Base-by-base conservation (phyloP, 2,797 vertebrate genomes). In the Simalia tracyae region DNA sequence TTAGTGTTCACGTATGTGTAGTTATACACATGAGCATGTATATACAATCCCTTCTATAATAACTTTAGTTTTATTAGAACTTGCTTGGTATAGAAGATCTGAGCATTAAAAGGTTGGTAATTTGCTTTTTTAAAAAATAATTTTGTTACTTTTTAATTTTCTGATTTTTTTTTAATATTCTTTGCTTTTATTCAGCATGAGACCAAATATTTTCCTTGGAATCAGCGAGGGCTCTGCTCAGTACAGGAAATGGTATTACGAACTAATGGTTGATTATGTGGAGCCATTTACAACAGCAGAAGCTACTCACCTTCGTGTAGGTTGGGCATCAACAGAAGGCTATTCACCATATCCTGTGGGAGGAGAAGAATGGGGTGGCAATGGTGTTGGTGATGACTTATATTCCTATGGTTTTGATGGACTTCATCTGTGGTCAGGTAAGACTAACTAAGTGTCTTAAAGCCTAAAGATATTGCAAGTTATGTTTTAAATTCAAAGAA, bases 241-340 rank as follows among this genome's bases (percentile, higher is more conserved):
- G 87, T 99, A 99, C 96, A 98, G 96, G 96, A 99, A 99, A 95
- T 99, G 99, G 99, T 99, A 99, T 96, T 99, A 98, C 4, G 99
- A 99, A 86, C 96, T 99, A 91, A 99, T 99, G 76, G 98, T 99
- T 96, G 99, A 99, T 95, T 97, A 98, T 31, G 98, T 98, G 0
- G 96, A 98, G 84, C 98, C 99, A 0, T 99, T 99, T 10, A 97
- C 99, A 93, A 99, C 99, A 0, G 98, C 99, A 1, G 98, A 99
- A 95, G 98, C 99, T 10, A 99, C 98, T 63, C 99, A 99, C 93
- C 97, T 99, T 9, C 97, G 99, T 54, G 98, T 99, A 93, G 99
- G 99, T 95, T 99, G 99, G 99, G 99, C 99, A 54, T 99, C 98
- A 94, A 99, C 98, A 0, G 98, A 98, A 17, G 99, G 99, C 8